Evolutionary conservation across 2,113 vertebrate species (phyloP).

Genomic region (Cettia cetti): DNA sequence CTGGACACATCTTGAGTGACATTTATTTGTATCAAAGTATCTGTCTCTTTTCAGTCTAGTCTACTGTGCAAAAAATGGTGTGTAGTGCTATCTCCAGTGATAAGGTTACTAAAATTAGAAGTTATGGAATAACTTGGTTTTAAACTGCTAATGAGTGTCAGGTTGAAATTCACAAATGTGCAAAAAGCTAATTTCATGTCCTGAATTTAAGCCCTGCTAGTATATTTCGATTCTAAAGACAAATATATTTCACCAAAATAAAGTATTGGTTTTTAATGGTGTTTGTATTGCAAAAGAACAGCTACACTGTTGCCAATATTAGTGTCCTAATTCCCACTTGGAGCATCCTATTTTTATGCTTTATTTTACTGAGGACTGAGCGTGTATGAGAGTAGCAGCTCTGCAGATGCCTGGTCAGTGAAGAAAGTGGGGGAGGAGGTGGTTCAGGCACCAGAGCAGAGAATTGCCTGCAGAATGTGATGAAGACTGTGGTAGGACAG

Average conservation of each 20-base stretch:
- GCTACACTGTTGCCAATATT: not conserved
- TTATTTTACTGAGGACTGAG: not conserved
- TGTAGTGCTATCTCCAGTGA: not conserved
- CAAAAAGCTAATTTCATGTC: not conserved
- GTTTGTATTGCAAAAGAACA: not conserved
- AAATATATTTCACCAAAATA: not conserved
- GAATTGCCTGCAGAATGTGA: not conserved
- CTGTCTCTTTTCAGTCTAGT: conserved; percentile 6
- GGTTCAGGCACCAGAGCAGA: not conserved
- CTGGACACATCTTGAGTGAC: conserved; percentile 11
- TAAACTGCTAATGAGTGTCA: not conserved
- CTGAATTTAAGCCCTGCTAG: not conserved
- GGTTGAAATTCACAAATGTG: not conserved
- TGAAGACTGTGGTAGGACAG: not conserved
- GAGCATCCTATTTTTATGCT: not conserved
- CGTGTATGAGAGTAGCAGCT: not conserved
- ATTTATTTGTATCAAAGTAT: conserved; percentile 51
- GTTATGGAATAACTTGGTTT: not conserved
- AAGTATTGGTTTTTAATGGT: not conserved
- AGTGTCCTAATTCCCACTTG: not conserved
- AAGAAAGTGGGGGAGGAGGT: not conserved
- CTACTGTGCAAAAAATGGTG: not conserved
- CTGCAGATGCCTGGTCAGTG: not conserved
- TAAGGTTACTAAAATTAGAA: conserved; percentile 16
- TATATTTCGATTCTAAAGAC: not conserved